Conservation (phyloP, 2,113 vertebrate genomes). For the Phyllostomus hastatus region DNA sequence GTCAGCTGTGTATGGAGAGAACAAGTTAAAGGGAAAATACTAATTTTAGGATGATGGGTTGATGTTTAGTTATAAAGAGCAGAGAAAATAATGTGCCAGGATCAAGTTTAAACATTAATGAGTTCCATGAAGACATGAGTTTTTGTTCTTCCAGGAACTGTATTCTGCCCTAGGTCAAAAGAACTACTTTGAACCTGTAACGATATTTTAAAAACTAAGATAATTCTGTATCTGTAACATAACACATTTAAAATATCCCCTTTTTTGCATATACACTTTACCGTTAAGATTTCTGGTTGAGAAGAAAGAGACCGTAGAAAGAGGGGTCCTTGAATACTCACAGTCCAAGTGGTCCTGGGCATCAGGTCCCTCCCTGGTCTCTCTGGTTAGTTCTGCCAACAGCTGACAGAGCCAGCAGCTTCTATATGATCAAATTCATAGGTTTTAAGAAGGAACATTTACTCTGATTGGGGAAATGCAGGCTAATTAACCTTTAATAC, state of each 20-base stretch:
- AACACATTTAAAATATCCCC: background rate
- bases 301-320: background rate
- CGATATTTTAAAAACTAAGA: background rate
- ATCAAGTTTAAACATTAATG: background rate
- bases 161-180: background rate
- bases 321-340: background rate
- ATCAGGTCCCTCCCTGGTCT: background rate
- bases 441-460: background rate
- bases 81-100: background rate
- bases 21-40: background rate
- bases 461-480: background rate
- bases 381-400: background rate
- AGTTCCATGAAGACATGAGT: background rate
- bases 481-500: background rate
- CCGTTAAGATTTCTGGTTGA: background rate
- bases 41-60: background rate
- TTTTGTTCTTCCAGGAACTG: background rate
- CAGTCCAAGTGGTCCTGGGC: background rate
- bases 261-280: background rate
- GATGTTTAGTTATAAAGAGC: conserved; percentile 31
- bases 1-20: background rate
- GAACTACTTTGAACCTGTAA: background rate
- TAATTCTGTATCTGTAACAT: background rate
- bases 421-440: background rate
- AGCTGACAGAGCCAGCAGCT: background rate